Percentiles rank a stretch among this genome's conserved stretches.
phyloP scores from a whole-genome alignment of 2,888 invertebrate species.

The Chalcosyrphus nemorum region DNA sequence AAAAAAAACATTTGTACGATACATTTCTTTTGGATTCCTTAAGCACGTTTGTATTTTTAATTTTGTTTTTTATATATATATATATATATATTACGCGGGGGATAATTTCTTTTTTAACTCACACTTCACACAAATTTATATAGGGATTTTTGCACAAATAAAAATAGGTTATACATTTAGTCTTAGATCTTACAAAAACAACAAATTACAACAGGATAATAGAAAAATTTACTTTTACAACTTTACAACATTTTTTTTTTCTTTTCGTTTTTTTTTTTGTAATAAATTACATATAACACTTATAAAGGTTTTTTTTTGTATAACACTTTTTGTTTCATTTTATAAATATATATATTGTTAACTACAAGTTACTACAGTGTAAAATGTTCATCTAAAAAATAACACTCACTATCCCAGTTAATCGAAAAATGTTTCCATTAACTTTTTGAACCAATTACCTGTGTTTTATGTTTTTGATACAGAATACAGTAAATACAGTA shows the following conservation, averaged over 20 bases:
- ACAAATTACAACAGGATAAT: slow-evolving; percentile 46
- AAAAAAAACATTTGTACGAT: no score
- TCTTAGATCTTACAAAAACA: slow-evolving; percentile 28
- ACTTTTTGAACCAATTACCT: not conserved
- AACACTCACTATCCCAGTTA: slow-evolving; percentile 58
- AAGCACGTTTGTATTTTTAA: no score
- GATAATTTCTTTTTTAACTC: not conserved
- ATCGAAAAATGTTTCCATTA: not conserved
- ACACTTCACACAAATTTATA: not conserved
- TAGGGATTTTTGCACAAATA: not conserved
- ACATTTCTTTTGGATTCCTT: no score
- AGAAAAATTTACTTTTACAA: slow-evolving; percentile 44
- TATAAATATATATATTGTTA: slow-evolving; percentile 45
- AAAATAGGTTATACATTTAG: not conserved
- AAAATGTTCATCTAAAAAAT: slow-evolving; percentile 64
- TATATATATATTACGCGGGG: no score
- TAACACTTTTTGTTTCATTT: slow-evolving; percentile 8
- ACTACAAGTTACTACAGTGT: slow-evolving; percentile 57
- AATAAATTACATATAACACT: slow-evolving; percentile 34
- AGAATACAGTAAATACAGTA: slow-evolving; percentile 30
- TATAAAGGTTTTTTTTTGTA: slow-evolving; percentile 29
- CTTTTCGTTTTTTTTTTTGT: slow-evolving; percentile 2
- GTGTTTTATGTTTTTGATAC: not conserved
- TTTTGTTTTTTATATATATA: no score
- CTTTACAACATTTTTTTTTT: slow-evolving; percentile 28